Percentiles rank a stretch among this genome's conserved stretches.
phyloP scores from a whole-genome alignment of 1,140 invertebrate genomes.

The Ceratina japonica region DNA sequence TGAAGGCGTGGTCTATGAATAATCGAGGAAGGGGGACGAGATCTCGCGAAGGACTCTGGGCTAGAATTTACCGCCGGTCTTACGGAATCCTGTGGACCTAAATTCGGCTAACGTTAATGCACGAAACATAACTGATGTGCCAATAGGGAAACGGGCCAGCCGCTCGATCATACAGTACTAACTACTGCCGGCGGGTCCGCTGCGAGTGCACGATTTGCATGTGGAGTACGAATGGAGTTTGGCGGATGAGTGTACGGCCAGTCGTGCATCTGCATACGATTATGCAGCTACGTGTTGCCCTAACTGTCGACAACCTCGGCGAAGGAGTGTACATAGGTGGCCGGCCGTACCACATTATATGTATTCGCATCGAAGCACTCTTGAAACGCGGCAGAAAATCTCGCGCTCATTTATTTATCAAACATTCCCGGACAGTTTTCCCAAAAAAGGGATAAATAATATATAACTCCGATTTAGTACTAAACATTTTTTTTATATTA shows the following conservation, averaged over 20 bases:
- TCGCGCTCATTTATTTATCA: conserved; percentile 14
- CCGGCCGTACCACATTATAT: conserved; percentile 9
- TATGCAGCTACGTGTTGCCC: conserved; percentile 65
- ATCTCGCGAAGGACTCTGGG: neutral
- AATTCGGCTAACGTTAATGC: conserved; percentile 23
- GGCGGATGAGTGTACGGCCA: conserved; percentile 59
- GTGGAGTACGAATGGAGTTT: conserved; percentile 63
- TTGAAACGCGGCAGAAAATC: conserved; percentile 19
- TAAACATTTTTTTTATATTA: no score
- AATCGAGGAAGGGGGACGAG: no score
- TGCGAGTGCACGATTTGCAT: conserved; percentile 61
- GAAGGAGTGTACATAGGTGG: conserved; percentile 24
- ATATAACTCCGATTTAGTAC: no score
- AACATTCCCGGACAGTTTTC: no score
- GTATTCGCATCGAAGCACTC: neutral
- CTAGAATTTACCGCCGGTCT: no score
- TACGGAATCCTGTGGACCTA: neutral
- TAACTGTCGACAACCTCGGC: conserved; percentile 59
- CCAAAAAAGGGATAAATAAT: no score
- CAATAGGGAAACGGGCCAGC: conserved; percentile 48
- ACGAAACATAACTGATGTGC: conserved; percentile 47
- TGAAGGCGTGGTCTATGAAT: no score
- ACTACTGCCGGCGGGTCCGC: conserved; percentile 53
- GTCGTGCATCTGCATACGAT: conserved; percentile 66
- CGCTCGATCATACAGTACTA: conserved; percentile 59